Base-by-base conservation (phyloP, 2,113 vertebrate genomes). In the Scomber scombrus region DNA sequence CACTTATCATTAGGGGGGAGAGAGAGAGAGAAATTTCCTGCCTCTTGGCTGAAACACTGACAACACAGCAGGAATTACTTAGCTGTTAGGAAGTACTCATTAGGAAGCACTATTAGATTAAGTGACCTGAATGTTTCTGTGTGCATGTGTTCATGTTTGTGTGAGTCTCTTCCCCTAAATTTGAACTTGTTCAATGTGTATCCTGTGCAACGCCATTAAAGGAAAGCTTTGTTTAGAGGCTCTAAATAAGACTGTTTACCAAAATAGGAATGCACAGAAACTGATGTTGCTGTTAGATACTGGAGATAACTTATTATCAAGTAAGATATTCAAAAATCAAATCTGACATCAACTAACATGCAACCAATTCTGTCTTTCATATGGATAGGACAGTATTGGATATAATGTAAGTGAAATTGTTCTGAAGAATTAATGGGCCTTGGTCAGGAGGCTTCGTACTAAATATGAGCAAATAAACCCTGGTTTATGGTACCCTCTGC, bases 101-200 rank as follows among this genome's bases (percentile, higher is more conserved):
- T 72, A 69, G 34, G 77, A 66, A 66, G 46, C 64, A 21, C 67
- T 78, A 89, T 91, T 92, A 87, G 85, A 90, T 91, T 88, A 78
- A 29, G 79, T 66, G 66, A 80, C 72, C 78, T 85, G 63, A 90
- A 80, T 87, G 69, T 72, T 54, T 78, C 18, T 78, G 49, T 80
- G 57, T 68, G 77, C 15, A 7, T 31, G 19, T 51, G 67, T 75
- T 52, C 47, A 11, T 69, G n/a, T 62, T 11, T 66, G 50, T 58
- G 31, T 57, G 57, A 8, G 50, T 26, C 15, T 15, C 52, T 83
- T 86, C 66, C 14, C 62, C 65, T 72, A 51, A 58, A 81, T 78
- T 47, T 72, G 29, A 81, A 75, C 60, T 43, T 1, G 9, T 49
- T 80, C 62, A 84, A 71, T 84, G 56, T 51, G 31, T 46, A 55